Evolutionary conservation across 2,797 vertebrate genomes (phyloP), one percentile per base, ranked within the genome.

Genomic region (Sebastes vulpes): DNA sequence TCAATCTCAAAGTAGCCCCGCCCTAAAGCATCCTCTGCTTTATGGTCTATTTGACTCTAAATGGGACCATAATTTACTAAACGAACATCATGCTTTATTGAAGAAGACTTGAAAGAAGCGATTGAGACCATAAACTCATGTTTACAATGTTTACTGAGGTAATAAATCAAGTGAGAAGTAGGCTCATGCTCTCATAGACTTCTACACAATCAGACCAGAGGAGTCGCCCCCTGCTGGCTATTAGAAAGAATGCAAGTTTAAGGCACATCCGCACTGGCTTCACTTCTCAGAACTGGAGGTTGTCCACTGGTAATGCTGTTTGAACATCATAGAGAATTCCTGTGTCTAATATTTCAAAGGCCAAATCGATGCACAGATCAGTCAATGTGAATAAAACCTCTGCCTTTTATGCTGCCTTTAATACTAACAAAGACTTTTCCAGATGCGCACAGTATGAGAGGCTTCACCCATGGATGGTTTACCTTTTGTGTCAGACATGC

Each of bases 371-470:
- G 82, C 78, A 83, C 58, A 84, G 76, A 89, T 92, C 79, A 85
- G 75, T 90, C 74, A 65, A 26, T 81, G 71, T 83, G 81, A 83
- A 73, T 85, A 77, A 82, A 89, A 81, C 14, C 58, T 61, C 71
- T 64, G 61, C 86, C 86, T 88, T 90, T 79, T 73, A 78, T 72
- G 70, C 60, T 61, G 71, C 79, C 75, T 88, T 87, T 57, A 67
- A 67, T 84, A 63, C 57, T 66, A 86, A 64, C 66, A 79, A 91
- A 14, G 83, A 87, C 83, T 89, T 90, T 88, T 87, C 91, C 93
- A 95, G 94, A 93, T 93, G 90, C 82, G 10, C 53, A 65, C 71
- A 76, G 81, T 87, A 75, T 84, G 79, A 85, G 71, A 90, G 65
- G 63, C 65, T 81, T 81, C 77, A 63, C 75, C 88, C 75, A 31